Percentiles rank a stretch among this genome's conserved stretches.
phyloP scores from a whole-genome alignment of 2,797 vertebrate species.

The Melanotaenia boesemani region DNA sequence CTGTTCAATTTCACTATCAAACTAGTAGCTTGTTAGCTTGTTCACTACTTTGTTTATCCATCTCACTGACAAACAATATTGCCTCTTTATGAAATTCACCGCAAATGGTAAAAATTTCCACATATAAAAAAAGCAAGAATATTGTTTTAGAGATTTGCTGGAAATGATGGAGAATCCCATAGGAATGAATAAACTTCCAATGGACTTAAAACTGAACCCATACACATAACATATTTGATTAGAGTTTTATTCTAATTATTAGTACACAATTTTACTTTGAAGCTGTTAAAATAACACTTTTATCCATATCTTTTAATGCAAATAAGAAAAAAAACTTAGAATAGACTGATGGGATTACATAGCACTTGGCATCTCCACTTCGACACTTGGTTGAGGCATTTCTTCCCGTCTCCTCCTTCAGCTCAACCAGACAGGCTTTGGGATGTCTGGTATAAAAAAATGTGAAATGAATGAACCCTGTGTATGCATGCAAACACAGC shows the following conservation, averaged over 20 bases:
- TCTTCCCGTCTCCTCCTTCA: conserved; percentile 57
- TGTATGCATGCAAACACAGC: conserved; percentile 17
- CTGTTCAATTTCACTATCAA: no score
- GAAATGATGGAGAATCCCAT: no score
- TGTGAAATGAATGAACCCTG: conserved; percentile 51
- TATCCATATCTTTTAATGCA: background rate
- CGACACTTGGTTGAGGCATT: conserved; percentile 25
- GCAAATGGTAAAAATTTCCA: no score
- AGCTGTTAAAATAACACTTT: background rate
- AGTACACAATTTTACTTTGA: background rate
- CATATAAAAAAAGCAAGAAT: no score
- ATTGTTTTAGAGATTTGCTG: no score
- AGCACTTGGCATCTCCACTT: conserved; percentile 1
- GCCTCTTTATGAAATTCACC: no score
- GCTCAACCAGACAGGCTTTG: conserved; percentile 50
- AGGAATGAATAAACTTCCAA: no score
- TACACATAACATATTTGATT: background rate
- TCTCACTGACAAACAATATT: no score
- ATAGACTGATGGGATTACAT: background rate
- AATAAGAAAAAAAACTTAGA: background rate
- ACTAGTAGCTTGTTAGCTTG: no score
- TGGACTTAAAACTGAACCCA: no score
- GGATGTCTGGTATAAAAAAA: conserved; percentile 54
- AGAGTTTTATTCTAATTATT: background rate
- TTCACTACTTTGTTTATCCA: no score